A percentile compares a stretch with the other conserved stretches of the same genome.
These are phyloP conservation scores for Hepsetus odoe DNA, from an alignment of 2,113 vertebrate genomes.

Conservation along the genomic window DNA sequence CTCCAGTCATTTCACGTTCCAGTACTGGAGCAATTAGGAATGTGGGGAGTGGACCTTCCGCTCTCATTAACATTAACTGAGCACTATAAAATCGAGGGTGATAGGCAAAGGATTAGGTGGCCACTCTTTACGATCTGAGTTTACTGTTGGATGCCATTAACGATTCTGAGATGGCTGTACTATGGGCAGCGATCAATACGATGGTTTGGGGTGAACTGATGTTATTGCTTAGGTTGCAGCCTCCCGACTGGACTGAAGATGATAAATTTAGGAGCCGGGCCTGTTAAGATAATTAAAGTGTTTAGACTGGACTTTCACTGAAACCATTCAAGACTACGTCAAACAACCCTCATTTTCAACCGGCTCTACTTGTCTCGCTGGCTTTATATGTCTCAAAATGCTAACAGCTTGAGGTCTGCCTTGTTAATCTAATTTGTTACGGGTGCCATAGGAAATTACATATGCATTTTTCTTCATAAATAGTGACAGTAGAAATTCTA, in stretches of 20 bases:
- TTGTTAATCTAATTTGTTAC: not conserved
- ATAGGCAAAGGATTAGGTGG: conserved; percentile 50
- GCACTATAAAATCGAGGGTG: conserved; percentile 57
- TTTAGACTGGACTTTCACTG: conserved; percentile 72
- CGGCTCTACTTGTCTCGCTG: not conserved
- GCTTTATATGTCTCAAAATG: not conserved
- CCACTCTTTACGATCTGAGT: conserved; percentile 49
- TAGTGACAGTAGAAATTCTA: not conserved
- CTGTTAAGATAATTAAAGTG: conserved; percentile 78
- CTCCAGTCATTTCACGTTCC: conserved; percentile 63
- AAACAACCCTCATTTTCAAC: conserved; percentile 63
- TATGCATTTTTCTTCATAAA: not conserved
- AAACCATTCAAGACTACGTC: conserved; percentile 65
- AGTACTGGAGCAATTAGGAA: conserved; percentile 71
- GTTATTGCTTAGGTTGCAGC: conserved; percentile 74
- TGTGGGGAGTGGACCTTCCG: conserved; percentile 66
- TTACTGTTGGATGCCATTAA: conserved; percentile 64
- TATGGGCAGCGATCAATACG: conserved; percentile 67
- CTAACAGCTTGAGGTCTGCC: not conserved
- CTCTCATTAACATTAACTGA: conserved; percentile 70
- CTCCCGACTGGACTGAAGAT: conserved; percentile 66
- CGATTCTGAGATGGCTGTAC: conserved; percentile 56
- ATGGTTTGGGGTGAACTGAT: conserved; percentile 65
- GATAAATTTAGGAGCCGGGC: conserved; percentile 71
- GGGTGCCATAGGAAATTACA: not conserved